A percentile compares a stretch with the other conserved stretches of the same genome.
These are phyloP conservation scores for Lucilia sericata DNA, from an alignment of 1,140 invertebrate species.

Conservation along the genomic window DNA sequence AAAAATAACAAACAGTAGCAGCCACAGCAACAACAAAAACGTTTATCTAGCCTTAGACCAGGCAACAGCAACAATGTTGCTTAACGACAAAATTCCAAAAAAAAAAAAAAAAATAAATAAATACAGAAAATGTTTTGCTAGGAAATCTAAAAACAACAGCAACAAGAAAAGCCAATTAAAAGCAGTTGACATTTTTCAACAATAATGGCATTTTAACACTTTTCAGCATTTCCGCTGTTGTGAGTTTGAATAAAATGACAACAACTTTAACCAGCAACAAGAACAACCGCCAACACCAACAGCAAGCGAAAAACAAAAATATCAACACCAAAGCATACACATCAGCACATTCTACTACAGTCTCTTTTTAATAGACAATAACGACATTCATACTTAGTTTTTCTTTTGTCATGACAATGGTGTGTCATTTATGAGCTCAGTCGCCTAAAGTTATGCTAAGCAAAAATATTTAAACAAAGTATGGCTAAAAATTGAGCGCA, in stretches of 20 bases:
- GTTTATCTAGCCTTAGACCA: too few relatives aligned
- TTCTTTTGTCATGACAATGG: not conserved
- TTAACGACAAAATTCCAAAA: too few relatives aligned
- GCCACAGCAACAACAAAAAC: too few relatives aligned
- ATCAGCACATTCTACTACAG: not conserved
- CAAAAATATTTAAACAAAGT: slow-evolving; percentile 41
- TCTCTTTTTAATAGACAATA: not conserved
- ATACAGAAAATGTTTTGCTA: not conserved
- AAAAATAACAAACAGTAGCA: too few relatives aligned
- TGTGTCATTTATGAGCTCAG: slow-evolving; percentile 37
- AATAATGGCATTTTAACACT: slow-evolving; percentile 41
- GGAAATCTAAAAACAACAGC: not conserved
- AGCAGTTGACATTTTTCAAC: slow-evolving; percentile 39
- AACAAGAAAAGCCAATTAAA: slow-evolving; percentile 34
- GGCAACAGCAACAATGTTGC: too few relatives aligned
- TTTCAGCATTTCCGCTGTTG: slow-evolving; percentile 40
- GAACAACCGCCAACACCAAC: too few relatives aligned
- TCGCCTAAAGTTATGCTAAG: slow-evolving; percentile 39
- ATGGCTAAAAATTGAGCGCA: slow-evolving; percentile 21
- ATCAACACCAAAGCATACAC: too few relatives aligned
- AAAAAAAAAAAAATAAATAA: too few relatives aligned
- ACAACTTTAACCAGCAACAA: not conserved
- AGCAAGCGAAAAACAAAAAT: too few relatives aligned
- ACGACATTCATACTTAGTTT: not conserved
- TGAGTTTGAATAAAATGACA: slow-evolving; percentile 15